Percentiles rank a stretch among this genome's conserved stretches.
Conservation (phyloP, 2,113 vertebrate species). For the Bubo blakistoni region DNA sequence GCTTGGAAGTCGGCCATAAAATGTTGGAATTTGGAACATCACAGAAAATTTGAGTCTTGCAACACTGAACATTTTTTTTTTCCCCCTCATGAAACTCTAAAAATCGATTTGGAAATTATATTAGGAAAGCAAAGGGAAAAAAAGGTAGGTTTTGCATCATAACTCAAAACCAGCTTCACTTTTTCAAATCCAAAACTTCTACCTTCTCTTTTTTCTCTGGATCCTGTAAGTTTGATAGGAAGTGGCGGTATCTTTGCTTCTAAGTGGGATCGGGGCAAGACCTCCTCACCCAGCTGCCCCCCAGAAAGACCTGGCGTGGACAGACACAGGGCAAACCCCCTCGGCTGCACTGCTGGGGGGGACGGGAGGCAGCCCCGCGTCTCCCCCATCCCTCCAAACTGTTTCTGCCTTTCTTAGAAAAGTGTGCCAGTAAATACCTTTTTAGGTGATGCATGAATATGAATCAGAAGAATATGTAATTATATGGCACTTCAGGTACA, state of each 20-base stretch:
- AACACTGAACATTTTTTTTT: accelerated
- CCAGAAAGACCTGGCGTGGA: background rate
- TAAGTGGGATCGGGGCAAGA: background rate
- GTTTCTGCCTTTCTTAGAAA: background rate
- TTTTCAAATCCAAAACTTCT: background rate
- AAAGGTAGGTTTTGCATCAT: background rate
- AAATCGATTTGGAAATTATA: background rate
- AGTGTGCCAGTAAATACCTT: background rate
- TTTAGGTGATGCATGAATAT: background rate
- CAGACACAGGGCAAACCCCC: background rate
- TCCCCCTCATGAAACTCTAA: background rate
- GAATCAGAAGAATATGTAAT: background rate
- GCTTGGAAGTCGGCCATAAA: background rate
- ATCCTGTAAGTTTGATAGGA: background rate
- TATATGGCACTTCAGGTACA: background rate
- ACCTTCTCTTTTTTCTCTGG: background rate
- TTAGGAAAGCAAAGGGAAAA: background rate
- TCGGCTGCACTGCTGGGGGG: background rate
- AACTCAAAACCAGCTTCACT: background rate
- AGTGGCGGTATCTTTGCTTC: background rate
- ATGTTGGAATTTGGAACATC: background rate
- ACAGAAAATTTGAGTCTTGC: background rate
- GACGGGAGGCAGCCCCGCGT: background rate
- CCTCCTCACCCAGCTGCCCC: background rate
- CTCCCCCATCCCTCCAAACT: background rate